Conservation (phyloP, 2,888 invertebrate genomes). For the Lampropteryx suffumata region DNA sequence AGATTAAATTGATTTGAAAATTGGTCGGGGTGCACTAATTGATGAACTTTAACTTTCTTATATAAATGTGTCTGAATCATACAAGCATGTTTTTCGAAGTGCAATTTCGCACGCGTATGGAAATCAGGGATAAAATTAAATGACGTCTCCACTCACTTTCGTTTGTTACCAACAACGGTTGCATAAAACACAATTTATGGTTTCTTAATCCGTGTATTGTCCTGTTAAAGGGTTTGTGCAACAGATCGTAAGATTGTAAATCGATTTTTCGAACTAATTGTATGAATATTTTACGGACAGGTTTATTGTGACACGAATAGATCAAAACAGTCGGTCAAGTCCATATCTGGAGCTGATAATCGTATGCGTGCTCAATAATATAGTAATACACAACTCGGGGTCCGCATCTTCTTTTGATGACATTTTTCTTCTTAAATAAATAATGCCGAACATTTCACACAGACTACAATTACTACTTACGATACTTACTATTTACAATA, state of each 20-base stretch:
- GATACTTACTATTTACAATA: too few species aligned
- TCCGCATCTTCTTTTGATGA: background rate
- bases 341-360: conserved; percentile 67
- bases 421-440: too few species aligned
- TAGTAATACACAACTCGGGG: conserved; percentile 10
- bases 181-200: conserved; percentile 68
- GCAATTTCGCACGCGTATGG: conserved; percentile 52
- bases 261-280: conserved; percentile 39
- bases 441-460: too few species aligned
- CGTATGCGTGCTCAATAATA: conserved; percentile 53
- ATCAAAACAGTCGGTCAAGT: conserved; percentile 62
- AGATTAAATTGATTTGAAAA: too few species aligned
- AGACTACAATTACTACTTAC: too few species aligned
- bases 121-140: conserved; percentile 79
- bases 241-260: conserved; percentile 48
- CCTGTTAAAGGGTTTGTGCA: conserved; percentile 52
- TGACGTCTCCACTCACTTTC: conserved; percentile 76
- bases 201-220: conserved; percentile 69
- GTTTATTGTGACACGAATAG: conserved; percentile 53
- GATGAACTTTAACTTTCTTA: too few species aligned
- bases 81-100: conserved; percentile 16
- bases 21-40: too few species aligned
- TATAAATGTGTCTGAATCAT: too few species aligned
- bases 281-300: conserved; percentile 27
- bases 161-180: conserved; percentile 60